Evolutionary conservation across 2,113 vertebrate species (phyloP).

Genomic region (Parus major): DNA sequence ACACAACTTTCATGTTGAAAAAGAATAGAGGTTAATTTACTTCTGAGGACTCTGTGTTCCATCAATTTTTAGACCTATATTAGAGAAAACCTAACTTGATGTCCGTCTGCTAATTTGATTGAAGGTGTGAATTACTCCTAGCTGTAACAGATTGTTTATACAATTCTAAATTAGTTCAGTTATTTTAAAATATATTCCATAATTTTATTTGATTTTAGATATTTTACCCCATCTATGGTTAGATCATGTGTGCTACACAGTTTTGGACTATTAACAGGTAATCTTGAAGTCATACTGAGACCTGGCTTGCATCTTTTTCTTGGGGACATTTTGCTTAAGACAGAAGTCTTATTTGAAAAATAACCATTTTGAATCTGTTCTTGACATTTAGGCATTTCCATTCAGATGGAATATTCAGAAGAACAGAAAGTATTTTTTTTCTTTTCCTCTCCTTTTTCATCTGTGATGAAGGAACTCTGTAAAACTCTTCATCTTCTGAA

Average conservation of each 20-base stretch:
- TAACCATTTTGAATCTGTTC: background rate
- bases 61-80: background rate
- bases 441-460: background rate
- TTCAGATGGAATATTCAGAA: background rate
- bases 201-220: background rate
- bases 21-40: background rate
- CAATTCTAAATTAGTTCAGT: background rate
- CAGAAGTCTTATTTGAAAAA: background rate
- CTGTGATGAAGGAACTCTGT: background rate
- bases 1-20: background rate
- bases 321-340: background rate
- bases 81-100: background rate
- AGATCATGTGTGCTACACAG: rapidly evolving
- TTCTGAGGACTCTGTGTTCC: background rate
- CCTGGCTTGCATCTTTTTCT: background rate
- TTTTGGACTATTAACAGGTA: background rate
- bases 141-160: background rate
- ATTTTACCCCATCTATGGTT: background rate
- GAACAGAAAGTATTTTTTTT: background rate
- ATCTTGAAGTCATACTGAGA: background rate
- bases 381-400: background rate
- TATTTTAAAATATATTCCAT: background rate
- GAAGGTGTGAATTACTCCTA: background rate
- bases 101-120: background rate
- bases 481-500: background rate